Conservation (phyloP, 1,140 invertebrate species). For the Branchinecta lynchi region DNA sequence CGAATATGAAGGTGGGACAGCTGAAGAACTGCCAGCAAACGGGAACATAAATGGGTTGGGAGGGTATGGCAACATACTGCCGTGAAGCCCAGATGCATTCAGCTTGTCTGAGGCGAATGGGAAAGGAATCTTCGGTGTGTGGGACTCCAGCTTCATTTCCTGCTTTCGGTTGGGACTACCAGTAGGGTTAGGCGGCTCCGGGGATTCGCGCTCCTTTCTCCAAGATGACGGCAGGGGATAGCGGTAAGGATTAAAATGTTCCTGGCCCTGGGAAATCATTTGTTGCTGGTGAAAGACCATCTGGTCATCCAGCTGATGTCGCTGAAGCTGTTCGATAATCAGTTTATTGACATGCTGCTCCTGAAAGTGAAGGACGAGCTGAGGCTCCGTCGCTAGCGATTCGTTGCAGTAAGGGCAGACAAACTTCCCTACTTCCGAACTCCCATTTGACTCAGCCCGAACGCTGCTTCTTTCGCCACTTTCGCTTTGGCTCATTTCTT, state of each 20-base stretch:
- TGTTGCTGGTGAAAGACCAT: background rate
- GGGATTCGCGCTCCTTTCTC: background rate
- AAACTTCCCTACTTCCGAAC: slow-evolving; percentile 7
- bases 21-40: slow-evolving; percentile 26
- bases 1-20: slow-evolving; percentile 24
- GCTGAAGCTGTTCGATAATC: background rate
- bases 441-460: background rate
- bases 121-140: background rate
- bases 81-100: background rate
- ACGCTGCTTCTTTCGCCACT: background rate
- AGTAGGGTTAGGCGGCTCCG: background rate
- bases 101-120: background rate
- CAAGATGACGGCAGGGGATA: background rate
- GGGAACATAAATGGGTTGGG: slow-evolving; percentile 27
- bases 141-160: background rate
- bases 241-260: background rate
- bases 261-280: background rate
- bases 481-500: background rate
- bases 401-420: background rate
- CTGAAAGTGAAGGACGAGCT: background rate
- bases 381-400: background rate
- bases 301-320: slow-evolving; percentile 1
- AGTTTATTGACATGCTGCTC: background rate
- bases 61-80: slow-evolving; percentile 22
- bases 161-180: background rate